A percentile compares a stretch with the other conserved stretches of the same genome.
Evolutionary conservation across 1,140 invertebrate genomes (phyloP).

Genomic region (Drosophila pachea): DNA sequence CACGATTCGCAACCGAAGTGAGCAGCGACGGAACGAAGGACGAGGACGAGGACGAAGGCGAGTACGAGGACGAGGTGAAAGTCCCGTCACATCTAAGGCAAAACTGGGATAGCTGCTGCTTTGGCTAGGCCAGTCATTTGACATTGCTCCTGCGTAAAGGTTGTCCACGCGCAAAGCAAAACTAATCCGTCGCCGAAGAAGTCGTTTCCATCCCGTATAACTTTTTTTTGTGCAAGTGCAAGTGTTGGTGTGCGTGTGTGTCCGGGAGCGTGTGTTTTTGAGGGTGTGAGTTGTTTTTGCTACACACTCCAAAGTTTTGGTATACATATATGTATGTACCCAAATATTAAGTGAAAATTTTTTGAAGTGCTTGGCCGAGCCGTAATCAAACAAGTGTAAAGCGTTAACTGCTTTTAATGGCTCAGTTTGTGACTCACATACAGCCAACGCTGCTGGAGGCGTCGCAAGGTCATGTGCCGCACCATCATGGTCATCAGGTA

Average conservation of each 20-base stretch:
- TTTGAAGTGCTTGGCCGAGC: slow-evolving; percentile 29
- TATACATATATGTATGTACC: slow-evolving; percentile 51
- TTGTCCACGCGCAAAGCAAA: slow-evolving; percentile 64
- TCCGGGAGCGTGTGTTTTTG: slow-evolving; percentile 10
- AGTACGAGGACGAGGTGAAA: slow-evolving; percentile 47
- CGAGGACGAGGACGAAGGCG: background rate
- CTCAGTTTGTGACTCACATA: slow-evolving; percentile 82
- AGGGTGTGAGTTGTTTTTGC: slow-evolving; percentile 27
- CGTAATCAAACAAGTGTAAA: slow-evolving; percentile 58
- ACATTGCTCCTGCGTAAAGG: slow-evolving; percentile 78
- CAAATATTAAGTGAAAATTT: slow-evolving; percentile 38
- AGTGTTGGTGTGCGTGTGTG: slow-evolving; percentile 13
- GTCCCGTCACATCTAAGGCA: slow-evolving; percentile 67
- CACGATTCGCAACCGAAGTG: slow-evolving; percentile 60
- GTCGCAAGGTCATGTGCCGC: slow-evolving; percentile 80
- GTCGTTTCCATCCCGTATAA: slow-evolving; percentile 37
- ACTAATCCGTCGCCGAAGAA: slow-evolving; percentile 37
- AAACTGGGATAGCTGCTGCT: slow-evolving; percentile 69
- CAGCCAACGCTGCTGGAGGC: slow-evolving; percentile 81
- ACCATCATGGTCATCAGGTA: slow-evolving; percentile 77
- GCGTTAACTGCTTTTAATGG: slow-evolving; percentile 68
- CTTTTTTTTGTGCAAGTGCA: slow-evolving; percentile 35
- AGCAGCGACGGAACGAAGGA: slow-evolving; percentile 27
- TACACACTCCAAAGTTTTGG: slow-evolving; percentile 47
- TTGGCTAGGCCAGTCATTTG: slow-evolving; percentile 72